Conservation (phyloP, 1,140 invertebrate genomes). For the Camponotus floridanus region DNA sequence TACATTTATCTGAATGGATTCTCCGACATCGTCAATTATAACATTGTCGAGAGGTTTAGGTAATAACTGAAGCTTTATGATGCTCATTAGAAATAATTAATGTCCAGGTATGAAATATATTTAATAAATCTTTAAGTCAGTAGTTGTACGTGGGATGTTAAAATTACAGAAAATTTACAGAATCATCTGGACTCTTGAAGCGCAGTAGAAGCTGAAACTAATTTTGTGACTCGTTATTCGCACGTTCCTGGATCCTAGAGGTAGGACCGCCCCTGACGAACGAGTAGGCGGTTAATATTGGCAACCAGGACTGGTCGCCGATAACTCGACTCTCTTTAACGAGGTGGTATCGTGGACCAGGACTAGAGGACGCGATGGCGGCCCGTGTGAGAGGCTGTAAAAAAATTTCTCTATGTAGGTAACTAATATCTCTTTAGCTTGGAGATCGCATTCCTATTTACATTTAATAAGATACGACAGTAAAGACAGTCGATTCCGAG, state of each 20-base stretch:
- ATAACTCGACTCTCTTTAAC: conserved; percentile 76
- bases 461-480: neutral
- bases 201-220: neutral
- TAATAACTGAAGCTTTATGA: neutral
- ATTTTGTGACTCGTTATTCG: conserved; percentile 51
- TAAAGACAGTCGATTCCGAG: neutral
- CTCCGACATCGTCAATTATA: neutral
- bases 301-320: conserved; percentile 74
- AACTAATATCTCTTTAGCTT: conserved; percentile 28
- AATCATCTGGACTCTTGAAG: neutral
- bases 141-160: too few relatives aligned
- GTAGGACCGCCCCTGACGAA: conserved; percentile 81
- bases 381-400: conserved; percentile 50
- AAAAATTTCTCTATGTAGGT: conserved; percentile 54
- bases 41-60: neutral
- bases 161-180: neutral
- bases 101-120: neutral
- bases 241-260: conserved; percentile 81
- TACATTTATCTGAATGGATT: neutral
- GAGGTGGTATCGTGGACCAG: conserved; percentile 74
- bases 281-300: conserved; percentile 78
- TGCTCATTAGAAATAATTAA: neutral
- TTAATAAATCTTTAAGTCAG: neutral
- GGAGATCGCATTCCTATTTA: neutral
- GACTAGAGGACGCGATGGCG: conserved; percentile 78